A percentile compares a stretch with the other conserved stretches of the same genome.
Evolutionary conservation across 64 coral and sea anemone species (phyloP).

Genomic region (Exaiptasia diaphana): DNA sequence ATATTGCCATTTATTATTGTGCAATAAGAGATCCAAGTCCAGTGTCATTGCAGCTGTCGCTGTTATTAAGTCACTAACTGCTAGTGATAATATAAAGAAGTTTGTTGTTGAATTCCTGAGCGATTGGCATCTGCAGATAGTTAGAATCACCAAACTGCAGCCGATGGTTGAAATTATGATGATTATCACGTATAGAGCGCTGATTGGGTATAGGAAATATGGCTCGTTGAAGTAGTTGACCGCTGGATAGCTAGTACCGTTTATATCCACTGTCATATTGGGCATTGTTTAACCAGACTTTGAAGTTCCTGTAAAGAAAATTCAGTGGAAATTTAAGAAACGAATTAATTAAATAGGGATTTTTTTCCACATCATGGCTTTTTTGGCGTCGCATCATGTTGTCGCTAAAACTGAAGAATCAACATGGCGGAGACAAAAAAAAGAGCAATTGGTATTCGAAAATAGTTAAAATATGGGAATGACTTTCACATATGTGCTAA

Average conservation of each 20-base stretch:
- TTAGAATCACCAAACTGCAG: conserved; percentile 61
- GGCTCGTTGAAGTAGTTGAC: conserved; percentile 11
- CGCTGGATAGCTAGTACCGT: background rate
- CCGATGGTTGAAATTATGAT: conserved; percentile 69
- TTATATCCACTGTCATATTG: background rate
- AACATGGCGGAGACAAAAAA: too few species aligned
- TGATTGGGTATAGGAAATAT: conserved; percentile 7
- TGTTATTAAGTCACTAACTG: conserved; percentile 74
- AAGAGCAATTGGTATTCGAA: too few species aligned
- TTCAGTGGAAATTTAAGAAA: too few species aligned
- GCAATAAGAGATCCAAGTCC: conserved; percentile 52
- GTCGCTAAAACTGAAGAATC: too few species aligned
- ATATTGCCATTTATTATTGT: conserved; percentile 28
- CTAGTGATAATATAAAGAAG: conserved; percentile 79
- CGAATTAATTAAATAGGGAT: too few species aligned
- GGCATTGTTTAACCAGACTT: too few species aligned
- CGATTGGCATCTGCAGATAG: conserved; percentile 55
- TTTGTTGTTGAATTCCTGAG: conserved; percentile 67
- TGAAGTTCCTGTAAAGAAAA: background rate
- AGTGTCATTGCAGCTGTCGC: conserved; percentile 79
- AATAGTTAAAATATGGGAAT: too few species aligned
- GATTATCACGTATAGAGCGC: conserved; percentile 18
- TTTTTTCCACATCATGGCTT: too few species aligned
- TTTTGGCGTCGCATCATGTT: too few species aligned
- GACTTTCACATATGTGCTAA: too few species aligned